Evolutionary conservation across 2,797 vertebrate genomes (phyloP), one percentile per base, ranked within the genome.

Genomic region (Anabas testudineus): DNA sequence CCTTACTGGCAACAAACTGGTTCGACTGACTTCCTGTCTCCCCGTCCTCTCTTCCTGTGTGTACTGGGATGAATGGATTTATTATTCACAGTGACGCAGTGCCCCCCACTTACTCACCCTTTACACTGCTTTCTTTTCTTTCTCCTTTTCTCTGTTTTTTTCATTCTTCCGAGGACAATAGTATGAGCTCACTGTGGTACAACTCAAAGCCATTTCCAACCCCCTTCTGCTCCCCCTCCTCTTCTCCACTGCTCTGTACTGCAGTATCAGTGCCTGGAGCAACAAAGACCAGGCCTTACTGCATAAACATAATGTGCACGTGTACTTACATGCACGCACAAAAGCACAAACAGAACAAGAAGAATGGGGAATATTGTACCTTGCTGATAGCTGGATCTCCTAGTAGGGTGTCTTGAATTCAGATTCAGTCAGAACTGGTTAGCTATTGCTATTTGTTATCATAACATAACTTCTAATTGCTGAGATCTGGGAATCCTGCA

Each of bases 41-140:
- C 74, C 87, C 88, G 84, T 88, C 81, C 74, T 76, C 57, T 82
- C 81, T 92, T 94, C 93, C 94, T 94, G 91, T 92, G 89, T 87
- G 86, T 84, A 88, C 57, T 19, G 62, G 85, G 84, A 91, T 94
- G 92, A 94, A 94, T 93, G 88, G 86, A 80, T 77, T 83, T 89
- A 91, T 93, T 93, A 90, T 94, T 92, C 87, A 77, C 72, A 66
- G 73, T 92, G 91, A 95, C 78, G 88, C 88, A 87, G 76, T 81
- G 65, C 14, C 71, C 46, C 57, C 73, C 67, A 32, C 22, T 45
- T 26, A 71, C 78, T 71, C 82, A 62, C 80, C 70, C 83, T 72
- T 72, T 85, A 85, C 78, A 79, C 80, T 75, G 73, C 74, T 77
- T 78, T 84, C 84, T 81, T 75, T 81, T 83, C 85, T 86, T 83